phyloP scores from a whole-genome alignment of 2,113 vertebrate genomes.

The Pitta sordida region DNA sequence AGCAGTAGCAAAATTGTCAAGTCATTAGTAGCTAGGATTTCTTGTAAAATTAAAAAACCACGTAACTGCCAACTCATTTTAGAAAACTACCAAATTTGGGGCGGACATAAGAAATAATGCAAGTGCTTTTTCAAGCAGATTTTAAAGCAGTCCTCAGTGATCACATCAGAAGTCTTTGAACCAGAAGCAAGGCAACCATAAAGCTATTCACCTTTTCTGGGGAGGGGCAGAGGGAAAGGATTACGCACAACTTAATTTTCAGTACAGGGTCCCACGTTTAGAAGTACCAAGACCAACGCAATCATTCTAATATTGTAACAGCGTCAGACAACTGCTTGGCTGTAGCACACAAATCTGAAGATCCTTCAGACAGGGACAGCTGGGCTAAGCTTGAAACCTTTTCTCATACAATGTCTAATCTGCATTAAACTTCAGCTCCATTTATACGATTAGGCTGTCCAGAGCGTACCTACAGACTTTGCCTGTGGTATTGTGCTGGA shows the following conservation, averaged over 20 bases:
- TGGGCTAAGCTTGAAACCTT: neutral
- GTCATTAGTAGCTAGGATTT: neutral
- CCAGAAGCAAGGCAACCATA: neutral
- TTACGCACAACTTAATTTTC: neutral
- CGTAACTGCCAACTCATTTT: neutral
- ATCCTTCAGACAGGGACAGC: conserved; percentile 46
- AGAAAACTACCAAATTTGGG: neutral
- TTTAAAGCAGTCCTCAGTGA: neutral
- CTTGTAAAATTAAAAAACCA: neutral
- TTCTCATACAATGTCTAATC: conserved; percentile 22
- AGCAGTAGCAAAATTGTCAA: neutral
- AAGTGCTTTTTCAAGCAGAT: neutral
- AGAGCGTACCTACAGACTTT: conserved; percentile 2
- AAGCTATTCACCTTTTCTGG: neutral
- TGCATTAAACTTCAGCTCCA: conserved; percentile 23
- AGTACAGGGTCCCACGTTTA: neutral
- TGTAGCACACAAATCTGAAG: conserved; percentile 35
- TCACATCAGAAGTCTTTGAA: neutral
- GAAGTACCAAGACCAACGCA: conserved; percentile 1
- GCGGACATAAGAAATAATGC: neutral
- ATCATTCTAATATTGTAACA: conserved; percentile 51
- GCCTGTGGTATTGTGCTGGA: conserved; percentile 37
- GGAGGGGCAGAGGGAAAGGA: neutral
- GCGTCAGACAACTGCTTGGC: conserved; percentile 59
- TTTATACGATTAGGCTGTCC: neutral